Base-by-base conservation (phyloP, 2,797 vertebrate species). In the Pseudochirops corinnae region DNA sequence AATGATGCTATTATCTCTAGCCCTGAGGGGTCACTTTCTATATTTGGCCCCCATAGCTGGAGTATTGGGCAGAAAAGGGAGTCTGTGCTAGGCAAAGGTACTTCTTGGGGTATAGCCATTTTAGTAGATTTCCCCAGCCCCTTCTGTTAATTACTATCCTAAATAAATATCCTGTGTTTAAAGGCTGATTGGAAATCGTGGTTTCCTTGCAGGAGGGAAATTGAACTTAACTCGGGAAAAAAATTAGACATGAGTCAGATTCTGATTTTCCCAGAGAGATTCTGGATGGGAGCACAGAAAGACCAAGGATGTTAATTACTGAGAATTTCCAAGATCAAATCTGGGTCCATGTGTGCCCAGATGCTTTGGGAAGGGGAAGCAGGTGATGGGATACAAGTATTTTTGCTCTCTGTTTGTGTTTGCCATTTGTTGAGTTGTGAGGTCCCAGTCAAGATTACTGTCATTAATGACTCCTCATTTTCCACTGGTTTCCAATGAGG, bases 401-500 rank as follows among this genome's bases (percentile, higher is more conserved):
- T 74, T 74, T 74, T 39, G n/a, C n/a, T 74, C 67, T 74, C 16
- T 39, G 62, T 60, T 60, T 60, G 58, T 60, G 60, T 62, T 62
- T 33, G 57, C 57, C 10, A 60, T 60, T 60, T 60, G 57, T 13
- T 33, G 60, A 62, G n/a, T 74, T 82, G 33, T 74, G 67, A 39
- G 74, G 74, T 50, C 3, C 74, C 74, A 46, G 39, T 24, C 74
- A 87, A 50, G 39, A 50, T 10, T 96, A 90, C 92, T 95, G 92
- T 90, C 55, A 74, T 87, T 55, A 58, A 21, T 82, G 90, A 93
- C 28, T 52, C 28, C 50, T 90, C 62, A 62, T 39, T 55, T 93
- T 93, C 91, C 91, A 58, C 12, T 55, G 91, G 4, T 95, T 96
- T 95, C 55, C 92, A 95, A 11, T 50, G 82, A 96, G 67, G 91